These are phyloP conservation scores for Ptilonorhynchus violaceus DNA, from an alignment of 2,113 vertebrate species.

Conservation along the genomic window DNA sequence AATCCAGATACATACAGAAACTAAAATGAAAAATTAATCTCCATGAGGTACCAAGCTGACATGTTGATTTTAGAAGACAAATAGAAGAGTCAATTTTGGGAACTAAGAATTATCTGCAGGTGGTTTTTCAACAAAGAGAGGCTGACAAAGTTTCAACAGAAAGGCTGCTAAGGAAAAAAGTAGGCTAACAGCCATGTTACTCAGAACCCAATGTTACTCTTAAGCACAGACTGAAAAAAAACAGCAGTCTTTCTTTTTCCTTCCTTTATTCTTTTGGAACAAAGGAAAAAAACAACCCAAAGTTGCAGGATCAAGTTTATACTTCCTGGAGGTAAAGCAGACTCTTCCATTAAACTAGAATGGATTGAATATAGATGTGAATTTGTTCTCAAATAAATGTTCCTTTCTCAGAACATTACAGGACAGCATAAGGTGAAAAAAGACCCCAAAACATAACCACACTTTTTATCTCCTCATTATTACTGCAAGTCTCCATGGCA, in stretches of 20 bases:
- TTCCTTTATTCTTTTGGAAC: not conserved
- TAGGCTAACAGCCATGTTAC: not conserved
- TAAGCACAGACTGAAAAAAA: not conserved
- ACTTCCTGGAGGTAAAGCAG: not conserved
- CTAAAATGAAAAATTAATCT: not conserved
- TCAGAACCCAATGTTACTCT: not conserved
- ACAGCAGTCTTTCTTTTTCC: not conserved
- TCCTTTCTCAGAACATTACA: not conserved
- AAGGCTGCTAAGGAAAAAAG: not conserved
- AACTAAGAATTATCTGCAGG: not conserved
- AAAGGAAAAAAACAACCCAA: not conserved
- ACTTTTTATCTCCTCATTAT: not conserved
- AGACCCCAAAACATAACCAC: not conserved
- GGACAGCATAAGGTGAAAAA: not conserved
- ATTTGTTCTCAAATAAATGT: not conserved
- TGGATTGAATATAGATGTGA: not conserved
- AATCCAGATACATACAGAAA: not conserved
- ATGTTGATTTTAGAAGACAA: not conserved
- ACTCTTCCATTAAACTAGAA: not conserved
- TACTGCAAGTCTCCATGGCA: not conserved
- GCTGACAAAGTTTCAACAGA: not conserved
- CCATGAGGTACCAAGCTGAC: not conserved
- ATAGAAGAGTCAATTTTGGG: not conserved
- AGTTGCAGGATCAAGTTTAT: not conserved
- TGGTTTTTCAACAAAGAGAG: not conserved